A percentile compares a stretch with the other conserved stretches of the same genome.
These are phyloP conservation scores for Remorina albescens DNA, from an alignment of 2,797 vertebrate genomes.

Conservation along the genomic window DNA sequence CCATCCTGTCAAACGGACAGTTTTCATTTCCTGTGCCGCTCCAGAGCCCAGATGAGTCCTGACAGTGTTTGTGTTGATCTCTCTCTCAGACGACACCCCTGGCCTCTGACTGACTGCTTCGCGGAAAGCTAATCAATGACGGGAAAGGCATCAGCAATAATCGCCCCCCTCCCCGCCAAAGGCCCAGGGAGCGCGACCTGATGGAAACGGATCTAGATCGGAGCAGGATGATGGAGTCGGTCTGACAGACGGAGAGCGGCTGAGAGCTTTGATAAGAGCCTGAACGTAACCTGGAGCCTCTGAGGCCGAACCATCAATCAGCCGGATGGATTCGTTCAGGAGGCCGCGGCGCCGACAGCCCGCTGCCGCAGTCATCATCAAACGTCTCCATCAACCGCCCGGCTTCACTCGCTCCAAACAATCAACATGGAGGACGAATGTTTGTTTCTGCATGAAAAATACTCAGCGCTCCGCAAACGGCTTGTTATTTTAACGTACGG, in stretches of 20 bases:
- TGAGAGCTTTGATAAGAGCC: constrained; percentile 54
- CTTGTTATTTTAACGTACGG: neutral
- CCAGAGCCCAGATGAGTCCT: constrained; percentile 43
- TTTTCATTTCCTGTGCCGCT: constrained; percentile 59
- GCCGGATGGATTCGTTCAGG: constrained; percentile 43
- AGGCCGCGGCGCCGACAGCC: neutral
- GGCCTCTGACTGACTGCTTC: constrained; percentile 50
- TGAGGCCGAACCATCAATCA: constrained; percentile 44
- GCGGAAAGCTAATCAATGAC: constrained; percentile 71
- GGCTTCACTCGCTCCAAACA: constrained; percentile 4
- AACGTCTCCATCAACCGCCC: constrained; percentile 26
- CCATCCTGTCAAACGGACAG: constrained; percentile 41
- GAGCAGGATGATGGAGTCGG: constrained; percentile 47
- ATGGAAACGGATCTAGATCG: constrained; percentile 57
- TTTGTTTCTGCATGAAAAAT: neutral
- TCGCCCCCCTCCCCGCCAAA: constrained; percentile 46
- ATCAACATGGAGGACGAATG: constrained; percentile 3
- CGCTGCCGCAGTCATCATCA: constrained; percentile 35
- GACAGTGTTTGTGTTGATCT: constrained; percentile 54
- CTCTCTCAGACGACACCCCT: constrained; percentile 33
- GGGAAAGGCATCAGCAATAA: constrained; percentile 68
- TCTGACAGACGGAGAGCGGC: constrained; percentile 37
- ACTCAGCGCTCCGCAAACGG: neutral
- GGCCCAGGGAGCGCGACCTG: constrained; percentile 36
- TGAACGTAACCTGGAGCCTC: constrained; percentile 29